Conservation (phyloP, 2,113 vertebrate genomes). For the Hydropotes inermis region DNA sequence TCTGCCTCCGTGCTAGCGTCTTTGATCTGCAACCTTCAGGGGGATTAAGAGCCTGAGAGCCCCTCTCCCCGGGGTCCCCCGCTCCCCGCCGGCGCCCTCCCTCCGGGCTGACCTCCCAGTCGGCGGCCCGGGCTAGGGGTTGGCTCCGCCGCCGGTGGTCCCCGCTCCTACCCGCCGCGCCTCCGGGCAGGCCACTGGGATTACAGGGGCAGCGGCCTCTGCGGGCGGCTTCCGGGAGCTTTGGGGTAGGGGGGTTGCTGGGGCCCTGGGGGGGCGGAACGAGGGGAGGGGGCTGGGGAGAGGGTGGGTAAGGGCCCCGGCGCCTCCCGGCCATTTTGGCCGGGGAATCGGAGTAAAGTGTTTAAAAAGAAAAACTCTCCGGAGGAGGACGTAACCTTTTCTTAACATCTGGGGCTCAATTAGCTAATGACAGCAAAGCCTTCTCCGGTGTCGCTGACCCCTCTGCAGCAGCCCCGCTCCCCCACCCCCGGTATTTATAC, state of each 20-base stretch:
- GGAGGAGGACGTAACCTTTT: constrained; percentile 79
- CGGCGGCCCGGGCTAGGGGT: constrained; percentile 20
- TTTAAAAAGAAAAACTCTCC: constrained; percentile 77
- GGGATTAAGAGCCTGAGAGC: constrained; percentile 69
- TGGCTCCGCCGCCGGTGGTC: constrained; percentile 70
- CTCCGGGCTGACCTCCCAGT: constrained; percentile 65
- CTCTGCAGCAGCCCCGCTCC: constrained; percentile 64
- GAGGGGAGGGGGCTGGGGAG: neutral
- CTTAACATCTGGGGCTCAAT: constrained; percentile 80
- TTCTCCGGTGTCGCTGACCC: constrained; percentile 79
- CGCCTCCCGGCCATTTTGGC: constrained; percentile 42
- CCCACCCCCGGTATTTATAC: constrained; percentile 73
- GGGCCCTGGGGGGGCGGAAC: neutral
- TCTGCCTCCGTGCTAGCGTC: neutral
- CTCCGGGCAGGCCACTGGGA: constrained; percentile 64
- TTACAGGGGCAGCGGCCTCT: constrained; percentile 17
- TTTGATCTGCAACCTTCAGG: constrained; percentile 71
- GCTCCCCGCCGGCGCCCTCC: constrained; percentile 55
- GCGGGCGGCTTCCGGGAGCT: neutral
- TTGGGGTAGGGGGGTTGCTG: neutral
- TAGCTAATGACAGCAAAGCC: constrained; percentile 80
- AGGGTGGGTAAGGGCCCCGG: neutral
- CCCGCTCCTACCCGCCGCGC: constrained; percentile 6
- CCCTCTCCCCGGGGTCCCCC: constrained; percentile 55
- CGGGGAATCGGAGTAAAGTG: constrained; percentile 61